Base-by-base conservation (phyloP, 2,113 vertebrate genomes). In the Potamarius usumacintae region DNA sequence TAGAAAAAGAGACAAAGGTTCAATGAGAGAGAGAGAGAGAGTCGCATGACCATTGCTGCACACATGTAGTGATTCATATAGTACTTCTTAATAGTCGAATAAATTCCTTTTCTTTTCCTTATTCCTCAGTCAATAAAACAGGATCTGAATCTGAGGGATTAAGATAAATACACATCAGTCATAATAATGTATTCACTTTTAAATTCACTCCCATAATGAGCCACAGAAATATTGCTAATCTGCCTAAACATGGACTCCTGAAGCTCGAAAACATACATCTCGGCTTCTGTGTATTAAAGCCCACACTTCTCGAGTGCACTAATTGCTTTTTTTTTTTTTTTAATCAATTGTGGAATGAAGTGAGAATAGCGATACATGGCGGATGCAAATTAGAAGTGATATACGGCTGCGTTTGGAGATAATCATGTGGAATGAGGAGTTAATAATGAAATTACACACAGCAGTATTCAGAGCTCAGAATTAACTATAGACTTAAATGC, bases 381-480 rank as follows among this genome's bases (percentile, higher is more conserved):
- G 62, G 79, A 82, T 25, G 57, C 79, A 62, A 82, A 62, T 82
- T 22, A 22, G 57, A 60, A 42, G 55, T 60, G 27, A 81, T 62
- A 48, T 62, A 42, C 5, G 34, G 18, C 79, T 62, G 79, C 25
- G 25, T 82, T 48, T 15, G 9, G 30, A 82, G 57, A 48, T 81
- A 82, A 82, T 62, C 57, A 62, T 62, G 57, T 82, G 79, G 57
- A 82, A 48, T 82, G 57, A 48, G 79, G 58, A 82, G 79, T 82
- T 82, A 22, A 62, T 62, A 82, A 82, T 82, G 57, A 82, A 82
- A 82, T 82, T 82, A 82, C 79, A 82, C 79, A 82, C 79, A 25
- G 48, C 20, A 82, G 79, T 81, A 81, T 81, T 62, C 79, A 11
- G 57, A 62, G 57, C 55, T 81, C 27, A 60, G 55, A 81, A 20